Evolutionary conservation across 2,888 invertebrate species (phyloP), one percentile per base, ranked within the genome.

Genomic region (Opisthograptis luteolata): DNA sequence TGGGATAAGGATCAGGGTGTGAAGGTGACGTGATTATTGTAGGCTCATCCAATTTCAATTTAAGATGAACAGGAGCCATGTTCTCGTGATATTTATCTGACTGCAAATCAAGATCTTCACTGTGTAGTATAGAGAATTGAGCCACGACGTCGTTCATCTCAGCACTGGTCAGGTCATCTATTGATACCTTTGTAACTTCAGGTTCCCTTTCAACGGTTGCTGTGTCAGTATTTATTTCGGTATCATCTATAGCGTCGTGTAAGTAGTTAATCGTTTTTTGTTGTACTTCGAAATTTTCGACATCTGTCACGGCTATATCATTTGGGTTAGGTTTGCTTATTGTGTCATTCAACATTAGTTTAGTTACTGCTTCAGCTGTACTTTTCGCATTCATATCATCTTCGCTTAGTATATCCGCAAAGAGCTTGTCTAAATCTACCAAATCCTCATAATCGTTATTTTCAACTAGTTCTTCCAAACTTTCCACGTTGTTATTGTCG

Each of bases 1-100:
- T 71, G 0, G 84, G 81, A 40, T 90, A 90, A 1, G 62, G 54
- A 0, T 28, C 45, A 0, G 88, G 88, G 25, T 78, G 84, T 9
- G 75, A 68, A 0, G 83, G 84, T 1, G 88, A 87, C 0, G 73
- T 76, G 1, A 89, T 53, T 0, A 71, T 58, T 1, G 68, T 64
- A 1, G 78, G 66, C 12, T 76, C 68, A 20, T 81, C 76, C 0
- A 75, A 58, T 7, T 64, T 72, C 8, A 87, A 48, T 2, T 50
- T 66, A 0, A 82, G 68, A 32, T 71, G 71, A 10, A 70, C 53
- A 1, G 76, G 68, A 3, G 70, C 68, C 1, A 67, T 40, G 17
- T 76, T 53, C 3, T 60, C 62, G 0, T 58, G 61, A 15, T 74
- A 70, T 14, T 46, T 49, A 7, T 70, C 64, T 0, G 71, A 64